These are phyloP conservation scores for Melanchra persicariae DNA, from an alignment of 2,888 invertebrate species.

Conservation along the genomic window DNA sequence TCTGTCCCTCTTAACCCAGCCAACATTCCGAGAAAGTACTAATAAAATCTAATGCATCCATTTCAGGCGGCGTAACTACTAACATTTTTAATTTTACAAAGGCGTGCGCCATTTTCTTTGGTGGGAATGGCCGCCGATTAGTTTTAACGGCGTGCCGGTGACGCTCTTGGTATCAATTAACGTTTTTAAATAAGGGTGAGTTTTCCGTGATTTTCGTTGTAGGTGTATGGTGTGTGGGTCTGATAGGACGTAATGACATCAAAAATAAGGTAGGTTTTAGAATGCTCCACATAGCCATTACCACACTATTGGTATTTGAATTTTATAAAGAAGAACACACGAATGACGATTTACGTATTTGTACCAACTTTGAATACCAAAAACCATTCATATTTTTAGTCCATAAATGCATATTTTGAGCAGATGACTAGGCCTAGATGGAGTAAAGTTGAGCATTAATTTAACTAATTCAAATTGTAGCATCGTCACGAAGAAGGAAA, in stretches of 20 bases:
- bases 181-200: conserved; percentile 32
- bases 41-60: conserved; percentile 53
- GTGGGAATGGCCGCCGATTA: conserved; percentile 51
- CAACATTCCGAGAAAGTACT: conserved; percentile 26
- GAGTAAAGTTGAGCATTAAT: no score
- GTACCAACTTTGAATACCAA: no score
- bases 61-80: conserved; percentile 31
- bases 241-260: background rate
- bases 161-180: conserved; percentile 60
- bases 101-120: conserved; percentile 44
- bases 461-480: no score
- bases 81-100: conserved; percentile 59
- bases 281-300: background rate
- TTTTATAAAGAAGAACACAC: no score
- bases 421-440: no score
- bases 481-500: background rate
- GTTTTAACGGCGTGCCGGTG: conserved; percentile 58
- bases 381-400: no score
- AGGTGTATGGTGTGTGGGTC: background rate
- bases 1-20: conserved; percentile 13
- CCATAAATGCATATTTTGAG: no score
- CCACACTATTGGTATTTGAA: background rate
- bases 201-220: conserved; percentile 1
- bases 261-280: background rate
- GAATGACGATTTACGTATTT: no score